A percentile compares a stretch with the other conserved stretches of the same genome.
These are phyloP conservation scores for Gastrophysa polygoni DNA, from an alignment of 2,888 invertebrate species.

Conservation along the genomic window DNA sequence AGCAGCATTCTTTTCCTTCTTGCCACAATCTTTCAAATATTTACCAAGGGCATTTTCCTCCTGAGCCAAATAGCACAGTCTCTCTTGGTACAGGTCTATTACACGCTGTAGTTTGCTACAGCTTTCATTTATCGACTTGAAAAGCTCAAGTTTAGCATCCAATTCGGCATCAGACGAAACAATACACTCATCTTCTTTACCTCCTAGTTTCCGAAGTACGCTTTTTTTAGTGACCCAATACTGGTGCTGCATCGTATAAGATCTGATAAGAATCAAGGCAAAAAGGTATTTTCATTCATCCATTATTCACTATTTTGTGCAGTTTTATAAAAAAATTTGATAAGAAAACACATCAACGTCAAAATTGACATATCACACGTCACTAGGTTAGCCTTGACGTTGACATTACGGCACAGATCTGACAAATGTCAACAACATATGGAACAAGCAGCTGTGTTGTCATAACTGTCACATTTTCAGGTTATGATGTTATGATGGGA, in stretches of 20 bases:
- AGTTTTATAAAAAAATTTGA: too few species aligned
- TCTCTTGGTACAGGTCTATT: slow-evolving; percentile 92
- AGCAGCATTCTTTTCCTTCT: slow-evolving; percentile 82
- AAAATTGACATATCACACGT: too few species aligned
- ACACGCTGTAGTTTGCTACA: slow-evolving; percentile 85
- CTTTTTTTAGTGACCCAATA: slow-evolving; percentile 99
- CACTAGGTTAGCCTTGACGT: too few species aligned
- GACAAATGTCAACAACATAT: too few species aligned
- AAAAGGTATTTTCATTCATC: too few species aligned
- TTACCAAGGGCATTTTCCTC: slow-evolving; percentile 92
- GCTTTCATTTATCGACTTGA: slow-evolving; percentile 90
- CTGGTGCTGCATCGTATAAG: slow-evolving; percentile 79
- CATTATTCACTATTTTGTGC: too few species aligned
- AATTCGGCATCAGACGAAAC: slow-evolving; percentile 95
- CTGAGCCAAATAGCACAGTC: slow-evolving; percentile 89
- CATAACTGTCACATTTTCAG: too few species aligned
- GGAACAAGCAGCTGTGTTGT: too few species aligned
- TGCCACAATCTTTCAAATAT: slow-evolving; percentile 92
- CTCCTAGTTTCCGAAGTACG: slow-evolving; percentile 89
- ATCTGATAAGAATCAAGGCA: too few species aligned
- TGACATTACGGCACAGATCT: too few species aligned
- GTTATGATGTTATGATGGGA: too few species aligned
- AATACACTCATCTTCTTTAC: slow-evolving; percentile 97
- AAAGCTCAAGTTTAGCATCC: slow-evolving; percentile 94
- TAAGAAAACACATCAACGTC: too few species aligned